Conservation (phyloP, 2,797 vertebrate genomes). For the Yasuhikotakia modesta region DNA sequence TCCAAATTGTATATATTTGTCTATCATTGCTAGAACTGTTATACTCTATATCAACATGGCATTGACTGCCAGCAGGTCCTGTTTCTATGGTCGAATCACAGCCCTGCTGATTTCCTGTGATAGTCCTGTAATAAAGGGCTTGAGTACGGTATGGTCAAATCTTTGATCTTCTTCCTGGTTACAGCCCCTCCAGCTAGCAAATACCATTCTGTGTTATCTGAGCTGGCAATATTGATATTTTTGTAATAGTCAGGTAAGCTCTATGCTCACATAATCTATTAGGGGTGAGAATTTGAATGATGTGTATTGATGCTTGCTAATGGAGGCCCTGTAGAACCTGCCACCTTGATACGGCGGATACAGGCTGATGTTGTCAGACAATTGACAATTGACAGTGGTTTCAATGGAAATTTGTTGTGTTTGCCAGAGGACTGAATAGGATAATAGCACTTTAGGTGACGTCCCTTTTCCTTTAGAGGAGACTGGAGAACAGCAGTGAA, state of each 20-base stretch:
- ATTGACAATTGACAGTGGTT: not conserved
- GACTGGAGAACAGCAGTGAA: constrained; percentile 1
- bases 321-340: constrained; percentile 19
- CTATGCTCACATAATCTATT: constrained; percentile 16
- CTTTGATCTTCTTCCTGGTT: constrained; percentile 22
- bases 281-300: constrained; percentile 40
- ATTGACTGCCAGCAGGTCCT: too few species aligned
- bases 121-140: constrained; percentile 18
- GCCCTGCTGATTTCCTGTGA: not conserved
- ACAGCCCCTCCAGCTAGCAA: constrained; percentile 26
- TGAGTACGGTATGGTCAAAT: constrained; percentile 1
- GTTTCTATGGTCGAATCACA: not conserved
- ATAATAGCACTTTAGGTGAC: not conserved
- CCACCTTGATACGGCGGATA: constrained; percentile 29
- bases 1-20: not conserved
- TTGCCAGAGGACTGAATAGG: not conserved
- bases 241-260: constrained; percentile 41
- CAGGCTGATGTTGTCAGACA: constrained; percentile 23
- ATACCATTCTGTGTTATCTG: constrained; percentile 33
- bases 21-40: not conserved
- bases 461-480: not conserved
- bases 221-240: constrained; percentile 53
- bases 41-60: not conserved
- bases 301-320: constrained; percentile 39
- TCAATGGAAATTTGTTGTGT: constrained; percentile 25